Conservation (phyloP, 2,888 invertebrate species). For the Yponomeuta malinellus region DNA sequence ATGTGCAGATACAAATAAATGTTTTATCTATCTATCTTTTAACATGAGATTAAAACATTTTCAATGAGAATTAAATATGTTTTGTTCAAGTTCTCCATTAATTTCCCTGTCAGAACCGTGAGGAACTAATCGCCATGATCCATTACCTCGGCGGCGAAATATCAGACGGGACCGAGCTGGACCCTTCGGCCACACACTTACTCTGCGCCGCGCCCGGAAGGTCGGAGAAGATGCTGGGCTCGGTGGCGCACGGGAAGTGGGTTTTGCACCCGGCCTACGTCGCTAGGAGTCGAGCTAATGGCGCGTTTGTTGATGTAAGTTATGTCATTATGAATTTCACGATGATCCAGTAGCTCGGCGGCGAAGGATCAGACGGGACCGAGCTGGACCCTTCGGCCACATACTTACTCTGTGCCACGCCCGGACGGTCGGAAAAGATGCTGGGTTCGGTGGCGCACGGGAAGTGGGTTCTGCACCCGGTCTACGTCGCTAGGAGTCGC, state of each 20-base stretch:
- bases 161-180: constrained; percentile 61
- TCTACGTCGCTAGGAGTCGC: constrained; percentile 83
- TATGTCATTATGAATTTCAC: constrained; percentile 25
- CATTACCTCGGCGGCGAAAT: constrained; percentile 79
- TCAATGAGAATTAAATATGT: too few species aligned
- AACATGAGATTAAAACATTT: too few species aligned
- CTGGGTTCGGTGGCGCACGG: constrained; percentile 91
- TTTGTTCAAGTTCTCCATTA: background rate
- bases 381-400: constrained; percentile 77
- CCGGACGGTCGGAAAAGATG: constrained; percentile 90
- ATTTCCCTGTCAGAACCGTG: constrained; percentile 53
- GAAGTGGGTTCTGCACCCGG: constrained; percentile 90
- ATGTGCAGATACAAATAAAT: too few species aligned
- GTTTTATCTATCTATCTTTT: too few species aligned
- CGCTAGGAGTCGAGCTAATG: constrained; percentile 77
- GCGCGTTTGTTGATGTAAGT: constrained; percentile 78
- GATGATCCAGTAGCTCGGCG: constrained; percentile 78
- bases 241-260: constrained; percentile 93
- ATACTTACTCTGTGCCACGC: constrained; percentile 85
- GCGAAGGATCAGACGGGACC: constrained; percentile 72
- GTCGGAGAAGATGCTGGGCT: constrained; percentile 91
- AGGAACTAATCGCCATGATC: constrained; percentile 73
- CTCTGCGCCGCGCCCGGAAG: constrained; percentile 84
- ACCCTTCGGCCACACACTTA: constrained; percentile 83
- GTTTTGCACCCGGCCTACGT: constrained; percentile 88